phyloP scores from a whole-genome alignment of 2,113 vertebrate genomes.

The Lontra canadensis region DNA sequence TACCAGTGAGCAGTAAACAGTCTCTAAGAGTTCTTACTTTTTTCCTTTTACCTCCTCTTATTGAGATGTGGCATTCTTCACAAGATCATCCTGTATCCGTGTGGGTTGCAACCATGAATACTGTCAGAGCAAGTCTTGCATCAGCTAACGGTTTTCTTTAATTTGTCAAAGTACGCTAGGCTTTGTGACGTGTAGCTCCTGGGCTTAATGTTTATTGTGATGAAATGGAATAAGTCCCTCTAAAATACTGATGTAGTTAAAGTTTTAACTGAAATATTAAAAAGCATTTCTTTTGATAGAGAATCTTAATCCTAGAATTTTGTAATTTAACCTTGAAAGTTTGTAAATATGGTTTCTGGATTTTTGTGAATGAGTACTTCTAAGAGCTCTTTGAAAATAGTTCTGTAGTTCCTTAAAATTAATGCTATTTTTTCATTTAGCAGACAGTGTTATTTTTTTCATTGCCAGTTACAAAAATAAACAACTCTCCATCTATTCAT shows the following conservation, averaged over 20 bases:
- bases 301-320: conserved; percentile 41
- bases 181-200: not conserved
- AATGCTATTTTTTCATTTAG: conserved; percentile 40
- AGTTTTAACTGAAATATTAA: conserved; percentile 60
- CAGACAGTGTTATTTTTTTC: conserved; percentile 31
- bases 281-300: conserved; percentile 45
- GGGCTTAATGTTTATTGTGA: conserved; percentile 53
- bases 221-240: conserved; percentile 46
- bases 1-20: not conserved
- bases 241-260: conserved; percentile 59
- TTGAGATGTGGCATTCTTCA: conserved; percentile 3
- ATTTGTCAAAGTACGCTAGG: conserved; percentile 57
- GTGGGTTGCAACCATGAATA: conserved; percentile 23
- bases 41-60: not conserved
- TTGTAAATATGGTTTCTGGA: conserved; percentile 15
- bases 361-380: not conserved
- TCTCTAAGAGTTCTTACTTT: not conserved
- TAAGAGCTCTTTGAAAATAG: conserved; percentile 24
- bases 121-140: conserved; percentile 50
- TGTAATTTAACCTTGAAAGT: conserved; percentile 24
- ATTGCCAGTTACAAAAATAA: conserved; percentile 18
- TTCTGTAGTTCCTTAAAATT: not conserved
- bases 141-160: conserved; percentile 73
- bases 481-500: not conserved
- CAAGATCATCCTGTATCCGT: conserved; percentile 26